These are phyloP conservation scores for Casuarius casuarius DNA, from an alignment of 2,113 vertebrate species.

Conservation along the genomic window DNA sequence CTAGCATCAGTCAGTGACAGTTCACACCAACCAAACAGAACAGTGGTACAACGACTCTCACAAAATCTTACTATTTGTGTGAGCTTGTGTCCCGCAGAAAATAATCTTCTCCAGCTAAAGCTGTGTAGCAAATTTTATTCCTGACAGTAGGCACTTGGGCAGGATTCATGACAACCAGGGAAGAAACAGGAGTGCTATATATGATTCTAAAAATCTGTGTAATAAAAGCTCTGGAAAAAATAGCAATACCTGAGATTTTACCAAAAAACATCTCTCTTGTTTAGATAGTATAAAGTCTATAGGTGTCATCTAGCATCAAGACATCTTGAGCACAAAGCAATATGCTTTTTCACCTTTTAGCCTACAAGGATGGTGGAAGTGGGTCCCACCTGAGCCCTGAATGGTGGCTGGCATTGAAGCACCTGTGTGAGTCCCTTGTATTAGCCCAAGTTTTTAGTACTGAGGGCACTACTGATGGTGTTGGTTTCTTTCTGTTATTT, in stretches of 20 bases:
- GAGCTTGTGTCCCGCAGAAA: not conserved
- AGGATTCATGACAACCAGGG: not conserved
- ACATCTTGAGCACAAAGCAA: not conserved
- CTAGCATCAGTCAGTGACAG: not conserved
- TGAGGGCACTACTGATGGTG: not conserved
- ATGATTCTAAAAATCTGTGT: not conserved
- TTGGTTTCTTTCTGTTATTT: conserved; percentile 4
- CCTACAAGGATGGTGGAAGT: not conserved
- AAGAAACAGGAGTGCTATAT: not conserved
- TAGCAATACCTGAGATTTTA: not conserved
- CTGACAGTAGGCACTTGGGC: not conserved
- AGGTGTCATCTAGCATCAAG: not conserved
- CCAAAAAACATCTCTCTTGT: not conserved
- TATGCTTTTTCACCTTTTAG: not conserved
- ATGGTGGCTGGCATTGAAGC: not conserved
- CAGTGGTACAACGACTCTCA: not conserved
- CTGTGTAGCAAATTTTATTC: not conserved
- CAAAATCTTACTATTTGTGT: not conserved
- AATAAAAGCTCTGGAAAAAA: not conserved
- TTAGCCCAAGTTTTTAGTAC: not conserved
- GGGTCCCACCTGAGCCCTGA: not conserved
- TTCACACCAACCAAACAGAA: not conserved
- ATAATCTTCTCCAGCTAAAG: not conserved
- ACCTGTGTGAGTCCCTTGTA: not conserved
- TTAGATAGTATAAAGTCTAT: not conserved